These are phyloP conservation scores for Daphoenositta chrysoptera DNA, from an alignment of 2,113 vertebrate species.

Conservation along the genomic window DNA sequence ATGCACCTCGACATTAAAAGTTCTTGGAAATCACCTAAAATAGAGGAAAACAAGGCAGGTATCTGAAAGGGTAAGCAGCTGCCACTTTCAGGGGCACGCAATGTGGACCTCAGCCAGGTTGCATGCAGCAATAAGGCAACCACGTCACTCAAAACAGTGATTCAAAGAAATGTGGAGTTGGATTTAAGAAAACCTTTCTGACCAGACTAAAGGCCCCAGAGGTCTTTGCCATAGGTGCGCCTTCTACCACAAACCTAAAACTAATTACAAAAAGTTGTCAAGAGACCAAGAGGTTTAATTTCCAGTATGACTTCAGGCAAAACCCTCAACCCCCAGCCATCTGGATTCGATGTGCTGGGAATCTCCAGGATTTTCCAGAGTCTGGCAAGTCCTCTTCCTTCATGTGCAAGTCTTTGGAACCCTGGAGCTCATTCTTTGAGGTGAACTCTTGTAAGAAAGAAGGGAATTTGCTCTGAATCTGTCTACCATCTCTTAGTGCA, in stretches of 20 bases:
- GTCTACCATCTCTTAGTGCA: neutral
- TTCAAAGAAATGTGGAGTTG: neutral
- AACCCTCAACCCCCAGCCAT: neutral
- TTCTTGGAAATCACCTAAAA: neutral
- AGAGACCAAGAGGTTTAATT: neutral
- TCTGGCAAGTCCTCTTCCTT: neutral
- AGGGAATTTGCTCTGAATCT: neutral
- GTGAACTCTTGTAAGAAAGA: neutral
- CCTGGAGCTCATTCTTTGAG: neutral
- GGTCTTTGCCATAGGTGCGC: neutral
- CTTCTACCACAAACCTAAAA: neutral
- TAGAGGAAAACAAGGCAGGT: neutral
- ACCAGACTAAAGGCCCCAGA: neutral
- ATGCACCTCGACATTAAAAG: neutral
- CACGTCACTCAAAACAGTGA: neutral
- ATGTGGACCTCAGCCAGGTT: neutral
- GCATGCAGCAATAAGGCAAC: neutral
- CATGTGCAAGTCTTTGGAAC: neutral
- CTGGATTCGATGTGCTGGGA: fast-evolving
- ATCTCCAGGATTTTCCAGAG: neutral
- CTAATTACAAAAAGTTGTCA: neutral
- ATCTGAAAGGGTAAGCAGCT: neutral
- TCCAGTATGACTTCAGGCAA: neutral
- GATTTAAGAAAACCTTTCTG: neutral
- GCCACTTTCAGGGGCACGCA: neutral